Conservation (phyloP, 2,113 vertebrate genomes). For the Edolisoma coerulescens region DNA sequence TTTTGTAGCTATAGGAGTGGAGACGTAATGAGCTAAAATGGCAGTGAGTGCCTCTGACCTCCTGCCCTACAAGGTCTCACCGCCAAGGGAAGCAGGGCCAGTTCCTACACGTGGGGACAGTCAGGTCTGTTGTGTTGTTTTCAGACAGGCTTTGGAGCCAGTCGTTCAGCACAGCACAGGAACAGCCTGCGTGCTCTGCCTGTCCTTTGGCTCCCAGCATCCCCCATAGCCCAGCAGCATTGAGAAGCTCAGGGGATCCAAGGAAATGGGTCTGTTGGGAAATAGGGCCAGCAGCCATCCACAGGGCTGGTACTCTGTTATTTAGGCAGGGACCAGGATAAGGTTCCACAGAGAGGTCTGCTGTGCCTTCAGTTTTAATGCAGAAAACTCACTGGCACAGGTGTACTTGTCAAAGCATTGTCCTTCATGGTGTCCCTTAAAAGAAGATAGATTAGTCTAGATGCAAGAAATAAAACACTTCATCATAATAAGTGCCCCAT, state of each 20-base stretch:
- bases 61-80: neutral
- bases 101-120: neutral
- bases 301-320: neutral
- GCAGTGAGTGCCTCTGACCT: neutral
- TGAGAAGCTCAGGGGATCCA: neutral
- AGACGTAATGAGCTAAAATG: neutral
- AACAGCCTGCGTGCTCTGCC: neutral
- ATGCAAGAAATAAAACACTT: neutral
- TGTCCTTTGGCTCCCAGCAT: neutral
- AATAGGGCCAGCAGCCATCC: neutral
- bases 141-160: neutral
- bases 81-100: neutral
- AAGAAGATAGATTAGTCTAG: neutral
- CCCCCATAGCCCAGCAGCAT: neutral
- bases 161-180: rapidly evolving
- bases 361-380: neutral
- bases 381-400: neutral
- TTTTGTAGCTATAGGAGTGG: neutral
- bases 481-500: neutral
- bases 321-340: neutral
- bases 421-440: neutral
- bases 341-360: neutral
- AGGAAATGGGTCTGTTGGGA: neutral
- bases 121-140: neutral
- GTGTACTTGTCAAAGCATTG: neutral